phyloP scores from a whole-genome alignment of 2,113 vertebrate species.

The Speoplatyrhinus poulsoni region DNA sequence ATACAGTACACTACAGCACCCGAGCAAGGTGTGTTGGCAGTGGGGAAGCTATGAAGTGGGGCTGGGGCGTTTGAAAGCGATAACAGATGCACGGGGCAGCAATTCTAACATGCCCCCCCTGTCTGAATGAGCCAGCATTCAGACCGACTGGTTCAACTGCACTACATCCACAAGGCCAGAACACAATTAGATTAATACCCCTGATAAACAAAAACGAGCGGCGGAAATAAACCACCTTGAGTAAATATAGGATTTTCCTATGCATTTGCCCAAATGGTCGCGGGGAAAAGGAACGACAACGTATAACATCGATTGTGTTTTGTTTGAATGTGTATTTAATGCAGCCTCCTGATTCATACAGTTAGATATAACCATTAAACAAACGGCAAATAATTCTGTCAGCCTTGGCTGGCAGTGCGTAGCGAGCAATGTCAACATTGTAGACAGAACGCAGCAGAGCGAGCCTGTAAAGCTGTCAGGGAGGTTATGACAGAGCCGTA shows the following conservation, averaged over 20 bases:
- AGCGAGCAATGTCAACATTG: not conserved
- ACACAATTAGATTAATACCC: not conserved
- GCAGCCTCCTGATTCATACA: not conserved
- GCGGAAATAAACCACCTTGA: too few species aligned
- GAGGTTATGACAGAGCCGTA: constrained; percentile 39
- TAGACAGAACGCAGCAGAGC: not conserved
- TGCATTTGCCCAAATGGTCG: too few species aligned
- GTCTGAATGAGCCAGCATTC: not conserved
- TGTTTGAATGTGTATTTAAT: not conserved
- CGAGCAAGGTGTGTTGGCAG: not conserved
- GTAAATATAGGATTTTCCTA: too few species aligned
- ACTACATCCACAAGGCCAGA: not conserved
- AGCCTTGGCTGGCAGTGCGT: not conserved
- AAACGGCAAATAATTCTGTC: not conserved
- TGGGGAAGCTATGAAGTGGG: not conserved
- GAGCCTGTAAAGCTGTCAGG: constrained; percentile 15
- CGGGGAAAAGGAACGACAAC: too few species aligned
- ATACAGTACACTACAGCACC: not conserved
- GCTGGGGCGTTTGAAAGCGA: not conserved
- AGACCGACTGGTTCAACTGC: not conserved
- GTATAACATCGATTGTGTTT: not conserved
- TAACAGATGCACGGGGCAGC: not conserved
- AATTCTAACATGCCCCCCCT: not conserved
- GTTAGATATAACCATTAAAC: not conserved
- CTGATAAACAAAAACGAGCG: too few species aligned